These are phyloP conservation scores for Drosophila guanche DNA, from an alignment of 1,140 invertebrate genomes.

Conservation along the genomic window DNA sequence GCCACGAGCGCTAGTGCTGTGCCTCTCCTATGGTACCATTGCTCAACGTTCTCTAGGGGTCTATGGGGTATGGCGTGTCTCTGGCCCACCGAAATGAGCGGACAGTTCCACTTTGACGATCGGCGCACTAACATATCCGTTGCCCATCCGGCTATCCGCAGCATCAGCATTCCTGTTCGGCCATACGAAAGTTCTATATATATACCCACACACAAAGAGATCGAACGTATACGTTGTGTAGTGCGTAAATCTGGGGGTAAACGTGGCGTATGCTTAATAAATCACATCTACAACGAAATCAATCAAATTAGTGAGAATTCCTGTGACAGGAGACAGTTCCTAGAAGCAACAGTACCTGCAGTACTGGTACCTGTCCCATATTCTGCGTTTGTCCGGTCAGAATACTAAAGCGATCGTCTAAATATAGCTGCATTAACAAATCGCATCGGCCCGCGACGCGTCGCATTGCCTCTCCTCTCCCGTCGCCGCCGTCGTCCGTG, in stretches of 20 bases:
- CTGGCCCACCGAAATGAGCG: conserved; percentile 13
- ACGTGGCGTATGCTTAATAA: conserved; percentile 67
- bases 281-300: conserved; percentile 51
- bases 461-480: conserved; percentile 4
- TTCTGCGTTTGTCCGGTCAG: conserved; percentile 10
- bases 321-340: conserved; percentile 1
- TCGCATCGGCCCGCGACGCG: conserved; percentile 19
- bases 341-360: conserved; percentile 11
- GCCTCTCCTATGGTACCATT: conserved; percentile 1
- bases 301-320: conserved; percentile 51
- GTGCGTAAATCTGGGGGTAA: conserved; percentile 43
- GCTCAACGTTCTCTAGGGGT: conserved; percentile 27
- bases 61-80: conserved; percentile 5
- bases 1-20: conserved; percentile 20
- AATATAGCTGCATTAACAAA: conserved; percentile 72
- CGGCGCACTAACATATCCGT: conserved; percentile 81
- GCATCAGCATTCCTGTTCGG: conserved; percentile 8
- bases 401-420: conserved; percentile 51
- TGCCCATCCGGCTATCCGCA: conserved; percentile 61
- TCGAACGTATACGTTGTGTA: conserved; percentile 49
- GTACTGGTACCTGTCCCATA: conserved; percentile 10
- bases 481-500: conserved; percentile 7
- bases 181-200: conserved; percentile 53
- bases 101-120: conserved; percentile 78
- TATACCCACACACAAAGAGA: conserved; percentile 36